Evolutionary conservation across 2,888 invertebrate species (phyloP), one percentile per base, ranked within the genome.

Genomic region (Tipula vernalis): DNA sequence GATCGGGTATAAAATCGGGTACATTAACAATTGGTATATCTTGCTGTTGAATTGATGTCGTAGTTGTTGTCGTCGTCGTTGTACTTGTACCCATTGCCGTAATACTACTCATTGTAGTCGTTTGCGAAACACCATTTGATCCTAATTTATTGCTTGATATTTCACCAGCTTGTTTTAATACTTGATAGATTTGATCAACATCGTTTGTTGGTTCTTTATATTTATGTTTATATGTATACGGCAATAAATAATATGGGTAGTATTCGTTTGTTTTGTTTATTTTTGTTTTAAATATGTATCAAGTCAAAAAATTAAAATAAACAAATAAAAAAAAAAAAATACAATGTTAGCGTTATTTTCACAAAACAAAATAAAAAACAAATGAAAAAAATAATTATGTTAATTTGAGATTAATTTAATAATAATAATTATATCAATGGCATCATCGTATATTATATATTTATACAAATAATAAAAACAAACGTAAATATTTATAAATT

Each of bases 131-230:
- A 47, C 36, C 39, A 42, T 86, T 83, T 83, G 87, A 28, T 42
- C 87, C 83, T 86, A 87, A 85, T 41, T 86, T 85, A 86, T 47
- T 86, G 41, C 57, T 85, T 28, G 87, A 41, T 91, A 97, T 96
- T 94, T 97, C 97, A 91, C 96, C 97, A 91, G 97, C 97, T 92
- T 97, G 96, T 94, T 97, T 97, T 94, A 98, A 94, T 92, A 97
- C 97, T 94, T 97, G 97, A 93, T 98, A 98, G 92, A 96, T 97
- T 93, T 96, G 95, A 94, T 98, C 97, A 94, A 97, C 95, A 97
- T 90, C 90, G 93, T 83, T 87, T 86, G 42, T 87, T 51, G 71
- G 71, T 71, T 71, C 71, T 44, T 47, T 41, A 57, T 18, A 41
- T 18, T 83, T 83, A 28, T 36, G 5, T 86, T 15, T 44, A 36